Evolutionary conservation across 2,797 vertebrate species (phyloP).

Genomic region (Coluber constrictor): DNA sequence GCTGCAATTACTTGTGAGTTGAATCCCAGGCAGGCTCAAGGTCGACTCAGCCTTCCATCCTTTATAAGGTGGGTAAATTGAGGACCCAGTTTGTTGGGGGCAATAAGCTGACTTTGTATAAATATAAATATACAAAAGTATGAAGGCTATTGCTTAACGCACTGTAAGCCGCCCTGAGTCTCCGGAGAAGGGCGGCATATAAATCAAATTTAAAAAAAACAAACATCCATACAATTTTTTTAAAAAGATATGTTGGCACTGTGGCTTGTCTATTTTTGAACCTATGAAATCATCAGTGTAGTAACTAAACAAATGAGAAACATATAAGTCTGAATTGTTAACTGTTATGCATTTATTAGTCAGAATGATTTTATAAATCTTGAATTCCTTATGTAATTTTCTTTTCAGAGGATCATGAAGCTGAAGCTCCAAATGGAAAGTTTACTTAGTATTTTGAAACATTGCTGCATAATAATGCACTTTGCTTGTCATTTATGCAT

Average conservation of each 20-base stretch:
- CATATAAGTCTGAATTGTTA: not conserved
- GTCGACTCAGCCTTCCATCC: too few relatives aligned
- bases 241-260: not conserved
- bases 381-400: not conserved
- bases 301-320: not conserved
- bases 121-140: too few relatives aligned
- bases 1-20: too few relatives aligned
- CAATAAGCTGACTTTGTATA: too few relatives aligned
- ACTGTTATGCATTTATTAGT: not conserved
- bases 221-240: not conserved
- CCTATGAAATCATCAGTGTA: not conserved
- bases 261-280: not conserved
- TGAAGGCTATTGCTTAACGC: too few relatives aligned
- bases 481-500: not conserved
- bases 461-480: not conserved
- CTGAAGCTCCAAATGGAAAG: not conserved
- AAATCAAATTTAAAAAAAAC: too few relatives aligned
- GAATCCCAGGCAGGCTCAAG: too few relatives aligned
- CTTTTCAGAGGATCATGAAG: not conserved
- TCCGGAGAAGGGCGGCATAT: too few relatives aligned
- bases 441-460: not conserved
- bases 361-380: too few relatives aligned
- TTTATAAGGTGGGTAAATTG: too few relatives aligned
- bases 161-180: too few relatives aligned
- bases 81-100: too few relatives aligned